Percentiles rank a stretch among this genome's conserved stretches.
phyloP scores from a whole-genome alignment of 2,113 vertebrate genomes.

The Bubo bubo region DNA sequence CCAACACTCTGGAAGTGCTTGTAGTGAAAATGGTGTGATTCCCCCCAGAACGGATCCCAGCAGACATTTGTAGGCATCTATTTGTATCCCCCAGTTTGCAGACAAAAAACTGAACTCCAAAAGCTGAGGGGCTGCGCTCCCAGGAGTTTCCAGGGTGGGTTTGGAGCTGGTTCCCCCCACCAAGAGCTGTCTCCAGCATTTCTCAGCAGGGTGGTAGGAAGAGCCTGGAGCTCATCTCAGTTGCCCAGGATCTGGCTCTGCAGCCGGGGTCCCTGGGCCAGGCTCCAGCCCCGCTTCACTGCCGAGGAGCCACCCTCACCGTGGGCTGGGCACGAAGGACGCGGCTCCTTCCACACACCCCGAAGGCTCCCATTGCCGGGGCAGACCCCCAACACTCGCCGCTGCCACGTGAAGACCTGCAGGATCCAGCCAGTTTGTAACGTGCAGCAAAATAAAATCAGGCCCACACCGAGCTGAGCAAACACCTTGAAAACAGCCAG shows the following conservation, averaged over 20 bases:
- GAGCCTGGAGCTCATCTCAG: background rate
- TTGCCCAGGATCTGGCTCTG: background rate
- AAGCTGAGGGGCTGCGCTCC: rapidly evolving
- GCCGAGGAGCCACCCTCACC: background rate
- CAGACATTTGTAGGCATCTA: background rate
- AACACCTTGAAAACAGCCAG: background rate
- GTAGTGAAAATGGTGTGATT: rapidly evolving
- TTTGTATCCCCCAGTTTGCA: background rate
- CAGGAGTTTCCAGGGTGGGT: background rate
- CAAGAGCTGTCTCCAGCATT: background rate
- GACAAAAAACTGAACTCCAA: rapidly evolving
- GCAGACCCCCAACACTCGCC: background rate
- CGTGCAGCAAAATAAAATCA: background rate
- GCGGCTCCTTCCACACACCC: background rate
- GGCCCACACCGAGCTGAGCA: background rate
- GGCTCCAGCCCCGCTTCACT: background rate
- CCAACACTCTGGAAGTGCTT: rapidly evolving
- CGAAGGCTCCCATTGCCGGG: rapidly evolving
- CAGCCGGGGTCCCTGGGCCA: background rate
- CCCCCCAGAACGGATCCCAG: rapidly evolving
- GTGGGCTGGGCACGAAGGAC: background rate
- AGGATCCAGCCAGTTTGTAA: background rate
- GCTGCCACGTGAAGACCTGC: background rate
- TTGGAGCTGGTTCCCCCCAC: background rate
- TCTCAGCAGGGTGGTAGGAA: rapidly evolving